Evolutionary conservation across 1,140 invertebrate species (phyloP).

Genomic region (Pseudobourletiella spinata): DNA sequence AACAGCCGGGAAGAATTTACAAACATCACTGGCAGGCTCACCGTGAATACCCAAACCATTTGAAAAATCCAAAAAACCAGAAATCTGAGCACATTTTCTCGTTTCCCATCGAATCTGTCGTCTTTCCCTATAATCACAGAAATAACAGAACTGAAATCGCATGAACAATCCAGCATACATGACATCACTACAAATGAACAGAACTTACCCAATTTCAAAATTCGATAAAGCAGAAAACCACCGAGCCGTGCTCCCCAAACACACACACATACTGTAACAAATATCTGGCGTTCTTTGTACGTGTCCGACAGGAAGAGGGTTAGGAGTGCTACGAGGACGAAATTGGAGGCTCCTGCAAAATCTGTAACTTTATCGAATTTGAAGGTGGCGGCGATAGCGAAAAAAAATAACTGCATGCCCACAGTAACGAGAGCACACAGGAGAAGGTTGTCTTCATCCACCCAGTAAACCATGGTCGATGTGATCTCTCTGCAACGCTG

Average conservation of each 20-base stretch:
- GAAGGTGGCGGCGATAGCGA: slow-evolving; percentile 69
- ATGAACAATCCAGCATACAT: too few species aligned
- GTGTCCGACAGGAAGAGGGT: slow-evolving; percentile 78
- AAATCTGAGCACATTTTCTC: slow-evolving; percentile 73
- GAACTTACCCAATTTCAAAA: slow-evolving; percentile 68
- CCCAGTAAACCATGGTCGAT: slow-evolving; percentile 40
- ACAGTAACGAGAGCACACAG: slow-evolving; percentile 80
- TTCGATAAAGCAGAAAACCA: slow-evolving; percentile 74
- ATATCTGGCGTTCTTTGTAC: slow-evolving; percentile 73
- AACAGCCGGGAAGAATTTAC: slow-evolving; percentile 68
- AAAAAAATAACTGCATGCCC: slow-evolving; percentile 79
- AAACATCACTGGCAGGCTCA: slow-evolving; percentile 82
- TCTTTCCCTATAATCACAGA: slow-evolving; percentile 53
- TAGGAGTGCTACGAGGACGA: slow-evolving; percentile 63
- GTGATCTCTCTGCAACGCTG: too few species aligned
- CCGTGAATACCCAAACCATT: slow-evolving; percentile 84
- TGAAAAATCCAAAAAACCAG: slow-evolving; percentile 87
- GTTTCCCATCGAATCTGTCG: slow-evolving; percentile 78
- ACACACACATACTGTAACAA: slow-evolving; percentile 76
- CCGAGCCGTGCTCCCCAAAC: slow-evolving; percentile 76
- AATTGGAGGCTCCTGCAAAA: slow-evolving; percentile 84
- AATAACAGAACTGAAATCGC: too few species aligned
- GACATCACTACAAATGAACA: too few species aligned
- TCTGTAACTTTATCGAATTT: slow-evolving; percentile 85
- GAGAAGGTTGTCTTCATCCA: slow-evolving; percentile 76